Evolutionary conservation across 1,140 invertebrate genomes (phyloP).

Genomic region (Portunus trituberculatus): DNA sequence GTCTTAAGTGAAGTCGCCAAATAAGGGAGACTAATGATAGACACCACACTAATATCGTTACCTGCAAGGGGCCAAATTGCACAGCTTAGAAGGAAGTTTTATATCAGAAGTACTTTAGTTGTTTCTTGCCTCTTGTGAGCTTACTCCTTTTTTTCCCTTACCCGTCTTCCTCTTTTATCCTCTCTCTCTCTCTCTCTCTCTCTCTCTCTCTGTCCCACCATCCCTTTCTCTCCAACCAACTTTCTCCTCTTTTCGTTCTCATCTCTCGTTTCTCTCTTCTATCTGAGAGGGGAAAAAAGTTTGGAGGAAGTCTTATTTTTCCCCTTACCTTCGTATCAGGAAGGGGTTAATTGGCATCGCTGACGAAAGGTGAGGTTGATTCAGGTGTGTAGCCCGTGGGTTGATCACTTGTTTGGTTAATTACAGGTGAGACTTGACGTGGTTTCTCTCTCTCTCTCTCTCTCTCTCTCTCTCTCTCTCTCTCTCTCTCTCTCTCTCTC

Average conservation of each 20-base stretch:
- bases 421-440: too few species aligned
- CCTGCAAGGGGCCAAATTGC: conserved; percentile 28
- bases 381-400: too few species aligned
- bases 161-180: background rate
- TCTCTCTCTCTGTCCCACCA: background rate
- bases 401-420: too few species aligned
- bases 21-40: conserved; percentile 41
- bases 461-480: background rate
- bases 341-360: too few species aligned
- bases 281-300: too few species aligned
- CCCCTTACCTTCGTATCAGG: too few species aligned
- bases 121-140: background rate
- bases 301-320: too few species aligned
- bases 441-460: background rate
- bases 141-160: background rate
- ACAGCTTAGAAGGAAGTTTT: conserved; percentile 23
- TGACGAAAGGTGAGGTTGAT: too few species aligned
- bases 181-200: background rate
- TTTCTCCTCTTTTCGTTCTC: background rate
- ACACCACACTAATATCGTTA: conserved; percentile 27
- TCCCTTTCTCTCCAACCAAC: background rate
- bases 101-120: conserved; percentile 15
- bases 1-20: conserved; percentile 30
- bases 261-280: background rate
- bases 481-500: conserved; percentile 18